Evolutionary conservation across 2,113 vertebrate species (phyloP), one percentile per base, ranked within the genome.

Genomic region (Ophthalmolycus amberensis): DNA sequence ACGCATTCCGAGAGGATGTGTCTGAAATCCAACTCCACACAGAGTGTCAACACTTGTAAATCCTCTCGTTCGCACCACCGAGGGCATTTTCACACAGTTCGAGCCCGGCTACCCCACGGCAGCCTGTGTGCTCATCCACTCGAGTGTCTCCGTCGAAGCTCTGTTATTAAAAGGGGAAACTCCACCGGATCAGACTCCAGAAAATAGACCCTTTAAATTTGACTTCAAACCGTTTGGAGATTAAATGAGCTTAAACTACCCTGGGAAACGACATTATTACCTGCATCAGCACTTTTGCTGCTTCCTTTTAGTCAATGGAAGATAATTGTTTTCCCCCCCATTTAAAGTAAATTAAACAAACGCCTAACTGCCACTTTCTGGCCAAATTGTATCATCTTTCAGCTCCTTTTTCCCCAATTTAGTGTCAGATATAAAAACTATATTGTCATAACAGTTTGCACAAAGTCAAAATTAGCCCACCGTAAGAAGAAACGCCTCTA

Each of bases 11-110:
- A 38, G 64, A 81, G 82, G 84, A 92, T 83, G 88, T 64, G 89
- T 86, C 87, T 91, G 88, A 88, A 90, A 93, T 86, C 88, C 91
- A 87, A 83, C 83, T 77, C 91, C 86, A 85, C 80, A 75, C 87
- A 84, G 44, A 89, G 87, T 84, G 91, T 93, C 92, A 90, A 93
- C 92, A 90, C 90, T 90, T 90, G 92, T 91, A 92, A 93, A 91
- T 85, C 87, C 91, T 77, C 85, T 82, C 59, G 71, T 91, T 93
- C 91, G 72, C 89, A 89, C 87, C 80, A 85, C 89, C 77, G 52
- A 65, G 88, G 92, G 90, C 91, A 89, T 90, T 92, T 93, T 94
- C 92, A 87, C 91, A 90, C 91, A 75, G 82, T 91, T 88, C 20
- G 85, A 88, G 32, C 75, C 83, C 72, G 1, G 81, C 34, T 79